phyloP scores from a whole-genome alignment of 1,140 invertebrate genomes.

The Danaus melanippus region DNA sequence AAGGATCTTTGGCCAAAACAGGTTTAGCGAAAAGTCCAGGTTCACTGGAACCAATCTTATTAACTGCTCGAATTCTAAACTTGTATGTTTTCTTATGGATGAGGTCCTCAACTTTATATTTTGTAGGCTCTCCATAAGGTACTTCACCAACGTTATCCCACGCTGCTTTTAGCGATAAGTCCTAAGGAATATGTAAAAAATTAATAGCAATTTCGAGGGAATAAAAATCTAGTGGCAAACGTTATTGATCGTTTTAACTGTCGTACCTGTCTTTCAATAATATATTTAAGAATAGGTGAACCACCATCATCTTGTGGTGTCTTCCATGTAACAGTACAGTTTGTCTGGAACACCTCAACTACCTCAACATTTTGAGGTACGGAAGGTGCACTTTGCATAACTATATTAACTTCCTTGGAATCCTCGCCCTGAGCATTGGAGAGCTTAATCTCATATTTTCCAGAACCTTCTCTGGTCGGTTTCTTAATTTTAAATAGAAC shows the following conservation, averaged over 20 bases:
- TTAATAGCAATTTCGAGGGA: no score
- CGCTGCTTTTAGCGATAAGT: slow-evolving; percentile 75
- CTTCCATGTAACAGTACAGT: slow-evolving; percentile 94
- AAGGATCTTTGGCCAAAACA: slow-evolving; percentile 96
- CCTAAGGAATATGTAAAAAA: slow-evolving; percentile 29
- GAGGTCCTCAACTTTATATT: slow-evolving; percentile 91
- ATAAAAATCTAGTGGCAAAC: no score
- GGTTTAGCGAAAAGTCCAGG: slow-evolving; percentile 88
- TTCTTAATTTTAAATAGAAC: slow-evolving; percentile 93
- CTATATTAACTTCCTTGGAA: slow-evolving; percentile 85
- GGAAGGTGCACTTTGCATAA: slow-evolving; percentile 90
- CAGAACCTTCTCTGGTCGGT: slow-evolving; percentile 84
- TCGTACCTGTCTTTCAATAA: slow-evolving; percentile 93
- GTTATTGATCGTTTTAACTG: not conserved
- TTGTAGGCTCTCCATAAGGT: slow-evolving; percentile 75
- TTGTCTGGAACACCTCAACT: slow-evolving; percentile 91
- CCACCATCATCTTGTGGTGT: slow-evolving; percentile 95
- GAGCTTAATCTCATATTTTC: slow-evolving; percentile 89
- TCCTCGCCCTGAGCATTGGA: slow-evolving; percentile 91
- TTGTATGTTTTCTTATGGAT: slow-evolving; percentile 92
- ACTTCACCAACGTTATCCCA: slow-evolving; percentile 90
- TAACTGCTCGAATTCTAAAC: slow-evolving; percentile 95
- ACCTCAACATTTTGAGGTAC: slow-evolving; percentile 92
- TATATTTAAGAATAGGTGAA: slow-evolving; percentile 89
- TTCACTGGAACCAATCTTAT: slow-evolving; percentile 91